Evolutionary conservation across 64 coral and sea anemone species (phyloP).

Genomic region (Cladopsammia gracilis): DNA sequence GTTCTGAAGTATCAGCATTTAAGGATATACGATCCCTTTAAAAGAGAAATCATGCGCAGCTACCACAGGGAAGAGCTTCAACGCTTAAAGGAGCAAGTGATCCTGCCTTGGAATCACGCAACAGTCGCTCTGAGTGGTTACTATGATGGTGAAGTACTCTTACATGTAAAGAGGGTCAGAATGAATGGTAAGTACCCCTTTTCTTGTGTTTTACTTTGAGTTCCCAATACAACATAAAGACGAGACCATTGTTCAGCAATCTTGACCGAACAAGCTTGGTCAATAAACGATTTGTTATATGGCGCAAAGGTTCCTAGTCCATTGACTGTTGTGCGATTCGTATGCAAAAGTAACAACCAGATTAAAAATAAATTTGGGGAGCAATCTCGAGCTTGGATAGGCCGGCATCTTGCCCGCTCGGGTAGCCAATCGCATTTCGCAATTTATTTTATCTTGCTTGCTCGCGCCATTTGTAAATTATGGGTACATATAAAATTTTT

Average conservation of each 20-base stretch:
- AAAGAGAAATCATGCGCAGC: background rate
- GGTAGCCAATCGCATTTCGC: too few species aligned
- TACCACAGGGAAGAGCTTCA: constrained; percentile 12
- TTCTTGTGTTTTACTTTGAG: too few species aligned
- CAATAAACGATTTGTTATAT: background rate
- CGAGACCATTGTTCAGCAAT: background rate
- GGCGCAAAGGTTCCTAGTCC: too few species aligned
- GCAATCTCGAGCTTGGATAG: too few species aligned
- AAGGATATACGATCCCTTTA: background rate
- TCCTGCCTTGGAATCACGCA: constrained; percentile 10
- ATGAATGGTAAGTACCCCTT: background rate
- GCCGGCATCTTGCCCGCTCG: too few species aligned
- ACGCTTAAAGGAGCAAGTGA: constrained; percentile 11
- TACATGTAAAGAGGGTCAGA: constrained; percentile 22
- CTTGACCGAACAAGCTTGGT: too few species aligned
- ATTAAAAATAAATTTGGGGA: too few species aligned
- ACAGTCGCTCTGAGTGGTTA: background rate
- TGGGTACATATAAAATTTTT: too few species aligned
- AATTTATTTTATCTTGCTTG: too few species aligned
- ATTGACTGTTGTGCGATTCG: too few species aligned
- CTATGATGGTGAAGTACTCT: constrained; percentile 27
- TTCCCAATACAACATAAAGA: background rate
- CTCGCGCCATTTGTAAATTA: too few species aligned
- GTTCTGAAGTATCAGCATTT: constrained; percentile 8
- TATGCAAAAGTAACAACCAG: too few species aligned